Evolutionary conservation across 2,113 vertebrate species (phyloP), one percentile per base, ranked within the genome.

Genomic region (Pseudorectes ferrugineus): DNA sequence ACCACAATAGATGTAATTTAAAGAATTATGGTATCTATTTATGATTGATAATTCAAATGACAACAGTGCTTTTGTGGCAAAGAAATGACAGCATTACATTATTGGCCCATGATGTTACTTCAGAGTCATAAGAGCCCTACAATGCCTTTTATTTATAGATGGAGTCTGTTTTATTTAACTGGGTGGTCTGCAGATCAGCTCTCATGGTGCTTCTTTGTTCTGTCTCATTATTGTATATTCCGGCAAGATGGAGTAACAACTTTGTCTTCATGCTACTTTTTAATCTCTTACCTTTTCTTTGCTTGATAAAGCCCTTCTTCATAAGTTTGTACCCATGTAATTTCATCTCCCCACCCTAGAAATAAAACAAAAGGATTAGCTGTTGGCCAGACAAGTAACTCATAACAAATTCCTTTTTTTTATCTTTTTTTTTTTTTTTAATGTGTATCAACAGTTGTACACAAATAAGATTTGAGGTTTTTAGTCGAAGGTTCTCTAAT

Each of bases 291-390:
- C 98, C 97, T 99, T 91, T 97, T 95, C 43, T 89, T 96, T 35
- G 97, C 97, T 92, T 98, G 97, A 61, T 95, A 93, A 82, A 99
- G 98, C 21, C 97, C 99, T 68, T 98, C 98, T 88, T 99, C 98
- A 38, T 99, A 99, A 46, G 97, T 98, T 94, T 98, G 95, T 26
- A 98, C 97, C 99, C 99, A 99, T 1, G 55, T 96, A 68, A 99
- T 98, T 42, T 96, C 96, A 91, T 98, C 93, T 35, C 98, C 98
- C 99, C 98, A 99, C 26, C 99, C 98, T 99, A 85, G 62, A 97
- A 96, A 61, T 88, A 70, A 21, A 95, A 75, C 8, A 92, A 54
- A 94, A 65, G 23, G 35, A 49, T 82, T 70, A 83, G 43, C 17
- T 36, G 11, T 7, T 61, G 35, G 10, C 26, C 28, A 88, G 18